Base-by-base conservation (phyloP, 1,140 invertebrate species). In the Plectrocnemia conspersa region DNA sequence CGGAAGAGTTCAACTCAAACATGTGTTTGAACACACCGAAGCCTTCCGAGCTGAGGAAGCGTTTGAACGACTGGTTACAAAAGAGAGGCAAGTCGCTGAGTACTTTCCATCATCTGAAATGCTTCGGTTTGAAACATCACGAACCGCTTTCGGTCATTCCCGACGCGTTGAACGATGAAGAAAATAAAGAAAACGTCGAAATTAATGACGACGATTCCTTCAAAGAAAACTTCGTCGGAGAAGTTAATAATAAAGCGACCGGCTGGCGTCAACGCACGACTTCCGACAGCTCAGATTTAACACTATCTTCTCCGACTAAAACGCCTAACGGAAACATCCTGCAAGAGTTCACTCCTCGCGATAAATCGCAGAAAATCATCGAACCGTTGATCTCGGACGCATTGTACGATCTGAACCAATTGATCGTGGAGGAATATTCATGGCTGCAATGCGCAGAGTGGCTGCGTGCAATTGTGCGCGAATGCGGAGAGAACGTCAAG, bases 101-200 rank as follows among this genome's bases (percentile, higher is more conserved):
- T 54, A 67, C 68, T 0, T 79, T 72, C 54, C 71, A 75, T 35
- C 75, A 79, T 64, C 69, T 79, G 52, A 75, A 76, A 63, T 77
- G 72, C 59, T 78, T 77, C 52, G 73, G 73, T 7, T 41, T 74
- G 38, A 65, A 72, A 45, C 65, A 73, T 50, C 44, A 15, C 7
- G 21, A 45, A 18, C 11, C 11, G 10, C 36, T 9, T 3, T 2
- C 2, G 22, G 3, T 70, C n/a, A 27, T 56, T 10, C 36, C 54
- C 6, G 61, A 63, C 16, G 32, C 38, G 40, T 36, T 64, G 0
- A 64, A 59, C 3, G 68, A 70, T 50, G 75, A 78, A 50, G 77
- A 79, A 54, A 70, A 79, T 62, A 79, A 79, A 60, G 77, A 79
- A 64, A 80, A 80, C 64, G 53, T 74, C 25, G 72, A 77, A n/a